phyloP scores from a whole-genome alignment of 1,140 invertebrate species.

The Heliconius hermathena region DNA sequence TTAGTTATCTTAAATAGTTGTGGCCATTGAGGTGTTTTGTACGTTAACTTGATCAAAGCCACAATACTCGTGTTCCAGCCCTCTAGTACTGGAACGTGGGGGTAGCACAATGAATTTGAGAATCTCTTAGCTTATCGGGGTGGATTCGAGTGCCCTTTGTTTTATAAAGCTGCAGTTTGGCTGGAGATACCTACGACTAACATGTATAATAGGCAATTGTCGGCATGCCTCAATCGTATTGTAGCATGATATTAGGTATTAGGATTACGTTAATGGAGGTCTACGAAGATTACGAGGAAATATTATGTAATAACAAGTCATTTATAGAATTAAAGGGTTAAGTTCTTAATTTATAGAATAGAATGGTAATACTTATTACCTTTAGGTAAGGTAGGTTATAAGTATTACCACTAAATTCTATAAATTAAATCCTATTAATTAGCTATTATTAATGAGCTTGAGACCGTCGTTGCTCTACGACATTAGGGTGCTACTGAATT shows the following conservation, averaged over 20 bases:
- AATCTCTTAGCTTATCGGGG: background rate
- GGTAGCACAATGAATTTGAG: conserved; percentile 5
- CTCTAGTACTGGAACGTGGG: background rate
- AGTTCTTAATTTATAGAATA: no score
- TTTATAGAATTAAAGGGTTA: no score
- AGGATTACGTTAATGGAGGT: no score
- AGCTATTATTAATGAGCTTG: no score
- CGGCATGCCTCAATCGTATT: background rate
- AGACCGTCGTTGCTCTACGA: no score
- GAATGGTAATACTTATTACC: no score
- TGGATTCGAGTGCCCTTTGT: conserved; percentile 3
- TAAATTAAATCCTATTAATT: no score
- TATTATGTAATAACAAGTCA: no score
- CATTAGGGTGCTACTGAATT: no score
- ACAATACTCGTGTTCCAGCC: background rate
- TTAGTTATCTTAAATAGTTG: background rate
- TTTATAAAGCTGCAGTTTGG: conserved; percentile 2
- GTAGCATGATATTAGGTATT: background rate
- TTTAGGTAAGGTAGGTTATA: no score
- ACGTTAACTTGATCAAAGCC: conserved; percentile 6
- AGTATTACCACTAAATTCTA: no score
- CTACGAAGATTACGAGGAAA: no score
- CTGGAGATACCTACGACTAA: background rate
- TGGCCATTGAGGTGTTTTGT: background rate
- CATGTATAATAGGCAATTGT: conserved; percentile 4